These are phyloP conservation scores for Rhyacichthys aspro DNA, from an alignment of 2,797 vertebrate species.

Conservation along the genomic window DNA sequence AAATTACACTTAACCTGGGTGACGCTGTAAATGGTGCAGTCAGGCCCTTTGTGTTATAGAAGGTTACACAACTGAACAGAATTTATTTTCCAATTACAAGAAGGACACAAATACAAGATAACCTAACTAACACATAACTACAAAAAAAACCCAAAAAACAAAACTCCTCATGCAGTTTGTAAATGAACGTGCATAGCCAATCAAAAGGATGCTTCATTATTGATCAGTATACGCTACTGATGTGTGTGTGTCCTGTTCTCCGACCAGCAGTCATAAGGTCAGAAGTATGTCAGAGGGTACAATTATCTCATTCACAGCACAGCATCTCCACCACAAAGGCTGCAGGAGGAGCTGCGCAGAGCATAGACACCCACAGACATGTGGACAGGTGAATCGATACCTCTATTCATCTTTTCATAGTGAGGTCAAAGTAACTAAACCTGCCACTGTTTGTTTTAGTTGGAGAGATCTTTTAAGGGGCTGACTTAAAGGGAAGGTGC, in stretches of 20 bases:
- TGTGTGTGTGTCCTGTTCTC: background rate
- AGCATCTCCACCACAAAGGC: conserved; percentile 17
- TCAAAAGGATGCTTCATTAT: conserved; percentile 6
- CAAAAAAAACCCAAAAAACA: too few species aligned
- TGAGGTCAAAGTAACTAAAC: conserved; percentile 12
- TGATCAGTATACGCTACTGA: background rate
- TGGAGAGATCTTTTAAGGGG: conserved; percentile 9
- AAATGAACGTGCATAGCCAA: conserved; percentile 5
- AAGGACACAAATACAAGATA: too few species aligned
- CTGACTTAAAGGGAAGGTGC: background rate
- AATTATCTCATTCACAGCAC: conserved; percentile 19
- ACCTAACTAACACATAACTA: too few species aligned
- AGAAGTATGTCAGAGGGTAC: conserved; percentile 23
- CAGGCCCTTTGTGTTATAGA: too few species aligned
- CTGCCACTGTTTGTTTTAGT: conserved; percentile 1
- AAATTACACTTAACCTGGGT: too few species aligned
- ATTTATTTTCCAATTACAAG: too few species aligned
- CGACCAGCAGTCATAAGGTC: conserved; percentile 13
- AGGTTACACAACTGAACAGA: too few species aligned
- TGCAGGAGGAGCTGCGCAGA: conserved; percentile 3
- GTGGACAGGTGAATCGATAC: conserved; percentile 17
- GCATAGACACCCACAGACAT: background rate
- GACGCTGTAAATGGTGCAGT: too few species aligned
- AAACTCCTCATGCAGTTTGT: background rate
- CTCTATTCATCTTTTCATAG: conserved; percentile 14